A percentile compares a stretch with the other conserved stretches of the same genome.
Evolutionary conservation across 1,140 invertebrate species (phyloP).

Genomic region (Leptestheria dahalacensis): DNA sequence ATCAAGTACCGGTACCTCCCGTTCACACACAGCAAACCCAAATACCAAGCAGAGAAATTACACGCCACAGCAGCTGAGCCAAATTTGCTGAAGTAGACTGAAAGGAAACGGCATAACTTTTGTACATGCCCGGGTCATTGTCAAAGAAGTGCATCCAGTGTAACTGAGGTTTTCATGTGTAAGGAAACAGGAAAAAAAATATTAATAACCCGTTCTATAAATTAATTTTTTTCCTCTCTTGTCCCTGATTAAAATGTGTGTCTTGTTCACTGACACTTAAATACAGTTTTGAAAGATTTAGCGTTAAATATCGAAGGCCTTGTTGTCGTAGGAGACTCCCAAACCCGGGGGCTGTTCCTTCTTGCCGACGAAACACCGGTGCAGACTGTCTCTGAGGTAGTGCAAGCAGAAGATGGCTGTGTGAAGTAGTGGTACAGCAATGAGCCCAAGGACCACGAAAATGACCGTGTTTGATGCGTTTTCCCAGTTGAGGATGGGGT

Average conservation of each 20-base stretch:
- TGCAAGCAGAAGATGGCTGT: slow-evolving; percentile 1
- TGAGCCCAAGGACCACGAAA: background rate
- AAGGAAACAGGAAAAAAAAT: too few relatives aligned
- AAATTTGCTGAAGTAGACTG: background rate
- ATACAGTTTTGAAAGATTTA: background rate
- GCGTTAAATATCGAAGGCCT: background rate
- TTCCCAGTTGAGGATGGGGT: slow-evolving; percentile 26
- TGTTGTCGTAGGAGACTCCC: background rate
- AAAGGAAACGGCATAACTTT: background rate
- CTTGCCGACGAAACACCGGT: too few relatives aligned
- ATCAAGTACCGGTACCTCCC: slow-evolving; percentile 97
- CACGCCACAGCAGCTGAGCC: background rate
- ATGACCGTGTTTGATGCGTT: slow-evolving; percentile 10
- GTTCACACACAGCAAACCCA: slow-evolving; percentile 93
- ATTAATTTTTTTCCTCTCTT: too few relatives aligned
- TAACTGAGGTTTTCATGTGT: too few relatives aligned
- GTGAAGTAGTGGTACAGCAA: slow-evolving; percentile 6
- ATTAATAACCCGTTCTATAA: too few relatives aligned
- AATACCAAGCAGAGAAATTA: slow-evolving; percentile 42
- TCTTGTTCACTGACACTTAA: too few relatives aligned
- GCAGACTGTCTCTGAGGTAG: slow-evolving; percentile 6
- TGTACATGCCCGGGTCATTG: background rate
- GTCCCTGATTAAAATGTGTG: too few relatives aligned
- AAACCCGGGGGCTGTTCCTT: background rate
- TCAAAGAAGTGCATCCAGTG: too few relatives aligned